Conservation (phyloP, 2,797 vertebrate species). For the Aeoliscus strigatus region DNA sequence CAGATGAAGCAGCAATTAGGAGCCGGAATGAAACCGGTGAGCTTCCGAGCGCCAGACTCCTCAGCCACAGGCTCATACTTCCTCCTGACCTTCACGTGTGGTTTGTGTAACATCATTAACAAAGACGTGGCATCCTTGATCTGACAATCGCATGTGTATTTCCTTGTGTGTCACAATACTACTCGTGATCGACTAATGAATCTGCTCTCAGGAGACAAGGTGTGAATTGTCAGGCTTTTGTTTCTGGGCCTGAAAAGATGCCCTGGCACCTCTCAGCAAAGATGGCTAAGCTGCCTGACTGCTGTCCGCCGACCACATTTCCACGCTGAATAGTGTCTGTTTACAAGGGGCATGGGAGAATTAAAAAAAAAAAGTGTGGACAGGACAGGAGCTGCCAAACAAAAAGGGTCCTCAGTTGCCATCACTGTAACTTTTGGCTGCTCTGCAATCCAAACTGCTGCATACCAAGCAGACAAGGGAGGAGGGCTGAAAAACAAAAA, state of each 20-base stretch:
- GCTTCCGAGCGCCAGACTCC: too few species aligned
- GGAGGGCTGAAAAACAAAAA: slow-evolving; percentile 2
- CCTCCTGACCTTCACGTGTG: slow-evolving; percentile 15
- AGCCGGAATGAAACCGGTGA: too few species aligned
- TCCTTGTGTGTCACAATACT: slow-evolving; percentile 7
- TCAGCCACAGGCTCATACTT: too few species aligned
- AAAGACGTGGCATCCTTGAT: slow-evolving; percentile 45
- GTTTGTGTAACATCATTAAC: slow-evolving; percentile 37
- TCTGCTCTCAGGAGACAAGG: slow-evolving; percentile 24
- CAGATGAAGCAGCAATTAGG: too few species aligned
- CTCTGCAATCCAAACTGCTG: slow-evolving; percentile 33
- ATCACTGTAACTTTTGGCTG: slow-evolving; percentile 55
- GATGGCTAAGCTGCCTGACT: slow-evolving; percentile 6
- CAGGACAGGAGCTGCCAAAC: slow-evolving; percentile 41
- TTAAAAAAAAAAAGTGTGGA: slow-evolving; percentile 19
- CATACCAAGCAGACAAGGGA: slow-evolving; percentile 55
- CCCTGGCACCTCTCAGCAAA: slow-evolving; percentile 15
- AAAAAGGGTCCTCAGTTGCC: slow-evolving; percentile 42
- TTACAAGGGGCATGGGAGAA: slow-evolving; percentile 21
- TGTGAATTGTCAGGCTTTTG: slow-evolving; percentile 38
- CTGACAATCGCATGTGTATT: slow-evolving; percentile 27
- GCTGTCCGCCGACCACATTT: slow-evolving; percentile 25
- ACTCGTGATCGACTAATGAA: slow-evolving; percentile 40
- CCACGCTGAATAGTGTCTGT: slow-evolving; percentile 39
- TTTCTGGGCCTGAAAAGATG: slow-evolving; percentile 29